phyloP scores from a whole-genome alignment of 2,113 vertebrate species.

The Chaetorhynchus papuensis region DNA sequence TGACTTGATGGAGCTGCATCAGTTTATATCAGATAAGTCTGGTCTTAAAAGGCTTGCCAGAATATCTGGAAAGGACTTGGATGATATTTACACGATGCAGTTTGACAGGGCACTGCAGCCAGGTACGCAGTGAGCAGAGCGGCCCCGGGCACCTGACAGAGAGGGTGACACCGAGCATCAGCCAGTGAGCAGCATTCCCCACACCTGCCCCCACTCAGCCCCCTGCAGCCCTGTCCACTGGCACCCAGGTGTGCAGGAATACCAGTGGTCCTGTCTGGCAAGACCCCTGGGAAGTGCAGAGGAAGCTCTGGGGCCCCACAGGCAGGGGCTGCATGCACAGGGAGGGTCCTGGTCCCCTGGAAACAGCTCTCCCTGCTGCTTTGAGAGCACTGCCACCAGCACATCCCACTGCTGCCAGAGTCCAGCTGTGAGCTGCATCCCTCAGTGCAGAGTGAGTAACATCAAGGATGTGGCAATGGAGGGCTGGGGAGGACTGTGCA shows the following conservation, averaged over 20 bases:
- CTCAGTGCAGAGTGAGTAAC: fast-evolving
- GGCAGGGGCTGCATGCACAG: neutral
- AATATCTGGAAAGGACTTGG: neutral
- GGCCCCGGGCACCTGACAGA: neutral
- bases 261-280: fast-evolving
- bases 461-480: neutral
- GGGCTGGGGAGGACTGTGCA: neutral
- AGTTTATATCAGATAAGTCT: neutral
- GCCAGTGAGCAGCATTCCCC: neutral
- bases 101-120: fast-evolving
- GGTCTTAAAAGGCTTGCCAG: neutral
- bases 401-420: neutral
- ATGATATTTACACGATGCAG: fast-evolving
- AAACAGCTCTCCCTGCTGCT: neutral
- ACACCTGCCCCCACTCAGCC: neutral
- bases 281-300: neutral
- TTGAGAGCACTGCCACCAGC: neutral
- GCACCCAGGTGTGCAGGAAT: neutral
- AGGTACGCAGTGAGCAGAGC: fast-evolving
- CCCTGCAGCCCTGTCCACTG: no score
- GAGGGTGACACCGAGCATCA: neutral
- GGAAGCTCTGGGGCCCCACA: neutral
- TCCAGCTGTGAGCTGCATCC: neutral
- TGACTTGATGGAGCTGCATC: neutral
- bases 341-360: neutral